These are phyloP conservation scores for Podarcis siculus DNA, from an alignment of 2,797 vertebrate species.

Conservation along the genomic window DNA sequence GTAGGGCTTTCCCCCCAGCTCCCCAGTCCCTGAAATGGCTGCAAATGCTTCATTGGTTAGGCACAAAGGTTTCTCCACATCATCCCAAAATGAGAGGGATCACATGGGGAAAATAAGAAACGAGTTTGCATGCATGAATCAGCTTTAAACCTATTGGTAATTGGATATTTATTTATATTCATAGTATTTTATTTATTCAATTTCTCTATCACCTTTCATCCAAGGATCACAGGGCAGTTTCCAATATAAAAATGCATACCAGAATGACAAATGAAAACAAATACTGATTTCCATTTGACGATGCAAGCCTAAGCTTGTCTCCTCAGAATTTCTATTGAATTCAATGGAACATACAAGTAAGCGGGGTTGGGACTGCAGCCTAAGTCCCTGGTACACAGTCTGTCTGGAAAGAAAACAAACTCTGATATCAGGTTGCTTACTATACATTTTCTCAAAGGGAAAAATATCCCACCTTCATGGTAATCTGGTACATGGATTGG, in stretches of 20 bases:
- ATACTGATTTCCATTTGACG: neutral
- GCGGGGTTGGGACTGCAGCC: neutral
- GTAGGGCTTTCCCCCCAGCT: neutral
- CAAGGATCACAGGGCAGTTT: too few species aligned
- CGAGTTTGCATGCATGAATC: neutral
- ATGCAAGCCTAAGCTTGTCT: neutral
- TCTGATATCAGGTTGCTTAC: neutral
- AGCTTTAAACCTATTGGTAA: neutral
- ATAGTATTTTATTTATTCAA: too few species aligned
- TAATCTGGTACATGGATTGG: neutral
- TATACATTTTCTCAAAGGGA: neutral
- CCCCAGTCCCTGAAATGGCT: neutral
- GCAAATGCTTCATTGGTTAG: neutral
- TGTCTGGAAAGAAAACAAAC: neutral
- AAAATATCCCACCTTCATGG: neutral
- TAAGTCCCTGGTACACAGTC: neutral
- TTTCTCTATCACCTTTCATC: too few species aligned
- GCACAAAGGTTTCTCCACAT: neutral
- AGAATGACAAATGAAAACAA: too few species aligned
- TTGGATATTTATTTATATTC: neutral
- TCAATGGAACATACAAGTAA: neutral
- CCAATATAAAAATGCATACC: too few species aligned
- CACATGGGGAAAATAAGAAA: neutral
- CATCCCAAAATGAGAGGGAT: neutral
- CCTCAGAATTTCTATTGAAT: neutral